phyloP scores from a whole-genome alignment of 2,888 invertebrate species.

The Odontomyia ornata region DNA sequence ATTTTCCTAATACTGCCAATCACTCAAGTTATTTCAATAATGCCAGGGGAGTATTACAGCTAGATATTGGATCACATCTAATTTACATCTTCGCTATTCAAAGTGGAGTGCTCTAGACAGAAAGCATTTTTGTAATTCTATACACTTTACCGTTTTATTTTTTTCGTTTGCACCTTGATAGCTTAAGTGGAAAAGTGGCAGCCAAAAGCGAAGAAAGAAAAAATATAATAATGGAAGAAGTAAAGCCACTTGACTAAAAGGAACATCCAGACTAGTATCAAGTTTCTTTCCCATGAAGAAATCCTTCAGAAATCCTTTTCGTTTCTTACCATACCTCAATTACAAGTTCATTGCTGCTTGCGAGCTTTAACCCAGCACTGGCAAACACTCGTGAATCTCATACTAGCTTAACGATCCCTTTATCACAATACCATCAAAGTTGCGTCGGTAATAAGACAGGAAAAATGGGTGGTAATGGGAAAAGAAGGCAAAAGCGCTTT shows the following conservation, averaged over 20 bases:
- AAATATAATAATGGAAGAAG: not conserved
- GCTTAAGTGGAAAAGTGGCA: not conserved
- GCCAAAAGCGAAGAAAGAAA: not conserved
- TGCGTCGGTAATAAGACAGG: not conserved
- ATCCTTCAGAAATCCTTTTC: not conserved
- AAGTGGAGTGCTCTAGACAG: not conserved
- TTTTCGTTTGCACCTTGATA: not conserved
- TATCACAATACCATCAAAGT: conserved; percentile 2
- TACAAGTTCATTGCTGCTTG: not conserved
- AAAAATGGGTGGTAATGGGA: not conserved
- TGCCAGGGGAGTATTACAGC: not conserved
- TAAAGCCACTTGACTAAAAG: conserved; percentile 19
- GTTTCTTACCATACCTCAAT: not conserved
- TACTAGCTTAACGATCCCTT: not conserved
- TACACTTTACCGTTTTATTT: conserved; percentile 28
- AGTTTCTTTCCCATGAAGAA: conserved; percentile 1
- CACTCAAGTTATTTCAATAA: too few relatives aligned
- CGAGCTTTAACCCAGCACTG: not conserved
- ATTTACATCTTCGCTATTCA: not conserved
- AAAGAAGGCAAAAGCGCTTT: not conserved
- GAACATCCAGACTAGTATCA: conserved; percentile 6
- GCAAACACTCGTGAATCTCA: not conserved
- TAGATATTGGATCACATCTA: conserved; percentile 25
- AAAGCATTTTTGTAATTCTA: conserved; percentile 25
- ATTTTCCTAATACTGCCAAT: too few relatives aligned